Evolutionary conservation across 2,113 vertebrate species (phyloP).

Genomic region (Melanerpes formicivorus): DNA sequence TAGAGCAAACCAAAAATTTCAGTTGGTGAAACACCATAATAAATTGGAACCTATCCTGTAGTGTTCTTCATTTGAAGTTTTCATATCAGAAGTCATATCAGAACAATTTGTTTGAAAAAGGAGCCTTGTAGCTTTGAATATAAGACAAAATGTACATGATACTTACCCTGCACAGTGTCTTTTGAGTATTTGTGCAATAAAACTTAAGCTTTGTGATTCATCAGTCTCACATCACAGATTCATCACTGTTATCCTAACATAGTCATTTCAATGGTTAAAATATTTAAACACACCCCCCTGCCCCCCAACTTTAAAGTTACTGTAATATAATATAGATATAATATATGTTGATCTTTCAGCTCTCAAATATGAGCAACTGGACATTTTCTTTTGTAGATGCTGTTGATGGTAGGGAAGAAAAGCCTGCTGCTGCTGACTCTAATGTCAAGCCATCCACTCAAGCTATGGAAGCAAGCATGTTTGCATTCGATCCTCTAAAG

Average conservation of each 20-base stretch:
- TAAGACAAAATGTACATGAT: accelerated
- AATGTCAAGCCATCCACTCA: slow-evolving; percentile 88
- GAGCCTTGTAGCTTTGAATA: not conserved
- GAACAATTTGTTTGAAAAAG: not conserved
- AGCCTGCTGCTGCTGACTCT: slow-evolving; percentile 83
- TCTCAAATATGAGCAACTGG: not conserved
- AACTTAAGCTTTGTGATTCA: not conserved
- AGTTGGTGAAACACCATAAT: not conserved
- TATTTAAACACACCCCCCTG: accelerated
- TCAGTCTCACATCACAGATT: not conserved
- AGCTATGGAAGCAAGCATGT: slow-evolving; percentile 98
- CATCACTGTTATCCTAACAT: not conserved
- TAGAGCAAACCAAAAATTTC: not conserved
- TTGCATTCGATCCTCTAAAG: slow-evolving; percentile 96
- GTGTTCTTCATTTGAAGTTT: not conserved
- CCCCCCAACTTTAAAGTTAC: not conserved
- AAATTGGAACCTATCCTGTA: not conserved
- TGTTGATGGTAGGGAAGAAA: slow-evolving; percentile 87
- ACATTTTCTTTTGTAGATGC: slow-evolving; percentile 74
- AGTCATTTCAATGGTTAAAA: not conserved
- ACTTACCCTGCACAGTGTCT: not conserved
- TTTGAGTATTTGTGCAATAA: not conserved
- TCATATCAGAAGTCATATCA: not conserved
- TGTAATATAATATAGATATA: not conserved
- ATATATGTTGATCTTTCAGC: not conserved